phyloP scores from a whole-genome alignment of 2,113 vertebrate species.

The Potamarius usumacintae region DNA sequence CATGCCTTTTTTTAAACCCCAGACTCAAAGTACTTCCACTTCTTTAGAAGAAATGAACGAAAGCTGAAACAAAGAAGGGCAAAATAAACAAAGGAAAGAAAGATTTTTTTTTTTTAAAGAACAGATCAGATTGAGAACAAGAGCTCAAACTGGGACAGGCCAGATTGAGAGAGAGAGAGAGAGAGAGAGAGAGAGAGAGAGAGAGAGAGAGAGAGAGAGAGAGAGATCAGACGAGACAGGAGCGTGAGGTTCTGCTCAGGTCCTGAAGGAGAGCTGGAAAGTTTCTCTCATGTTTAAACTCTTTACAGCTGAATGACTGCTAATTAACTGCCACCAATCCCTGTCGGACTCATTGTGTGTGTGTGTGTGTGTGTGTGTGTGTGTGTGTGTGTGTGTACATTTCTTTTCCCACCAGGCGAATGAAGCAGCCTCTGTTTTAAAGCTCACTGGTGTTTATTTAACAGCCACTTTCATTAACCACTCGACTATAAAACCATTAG shows the following conservation, averaged over 20 bases:
- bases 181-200: too few species aligned
- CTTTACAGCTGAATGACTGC: neutral
- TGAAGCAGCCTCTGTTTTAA: neutral
- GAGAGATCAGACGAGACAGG: neutral
- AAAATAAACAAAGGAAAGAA: neutral
- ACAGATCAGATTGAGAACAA: slow-evolving; percentile 11
- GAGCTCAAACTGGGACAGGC: neutral
- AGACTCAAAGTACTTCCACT: neutral
- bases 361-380: slow-evolving; percentile 13
- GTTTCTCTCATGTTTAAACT: neutral
- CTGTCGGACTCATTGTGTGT: neutral
- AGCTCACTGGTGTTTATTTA: slow-evolving; percentile 21
- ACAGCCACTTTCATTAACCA: neutral
- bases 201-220: too few species aligned
- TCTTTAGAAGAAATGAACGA: neutral
- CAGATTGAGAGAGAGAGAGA: neutral
- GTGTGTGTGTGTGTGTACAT: neutral
- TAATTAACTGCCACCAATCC: neutral
- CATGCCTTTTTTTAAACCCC: neutral
- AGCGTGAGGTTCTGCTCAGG: neutral
- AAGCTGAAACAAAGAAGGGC: neutral
- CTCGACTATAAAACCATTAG: slow-evolving; percentile 10
- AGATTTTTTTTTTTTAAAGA: too few species aligned
- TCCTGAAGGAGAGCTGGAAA: neutral
- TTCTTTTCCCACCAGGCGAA: neutral